Evolutionary conservation across 2,888 invertebrate species (phyloP), one percentile per base, ranked within the genome.

Genomic region (Seladonia tumulorum): DNA sequence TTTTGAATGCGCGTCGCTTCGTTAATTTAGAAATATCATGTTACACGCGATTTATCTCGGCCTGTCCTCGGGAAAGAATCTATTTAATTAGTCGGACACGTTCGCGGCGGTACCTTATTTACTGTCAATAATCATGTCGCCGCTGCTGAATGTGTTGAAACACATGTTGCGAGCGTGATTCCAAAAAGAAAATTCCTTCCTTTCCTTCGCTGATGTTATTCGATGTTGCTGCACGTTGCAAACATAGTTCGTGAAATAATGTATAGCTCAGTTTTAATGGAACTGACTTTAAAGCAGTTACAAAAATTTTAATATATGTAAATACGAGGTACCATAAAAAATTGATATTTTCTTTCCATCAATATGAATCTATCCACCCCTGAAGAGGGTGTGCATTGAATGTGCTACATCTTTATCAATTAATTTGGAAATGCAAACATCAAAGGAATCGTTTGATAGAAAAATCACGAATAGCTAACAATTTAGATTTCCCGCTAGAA

Each of bases 21-120:
- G 22, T 81, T 77, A 75, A 76, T 81, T 76, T 72, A 71, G 72
- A 47, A 71, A 75, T 76, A 82, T 74, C 78, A 5, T 16, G 57
- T 76, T 77, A 73, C 60, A 35, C 73, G 60, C 42, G 16, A 47
- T 47, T 42, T 75, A 16, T 70, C 29, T 10, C 60, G 12, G 10
- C 22, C 12, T n/a, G 18, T 39, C 14, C 22, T 5, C 25, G 42
- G 18, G 57, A 8, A 35, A 53, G 22, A 42, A 14, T 42, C n/a
- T n/a, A 42, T 42, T 42, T 70, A 42, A 42, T 70, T 70, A 39
- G 39, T 42, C 39, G 39, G 39, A 42, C 39, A 42, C 22, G 68
- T 39, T 42, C 22, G 8, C 66, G 7, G 2, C 66, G 63, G 1
- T 2, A 7, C 63, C 39, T 70, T 70, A 39, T 39, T 70, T 68